phyloP scores from a whole-genome alignment of 2,888 invertebrate species.

The Tiphia femorata region DNA sequence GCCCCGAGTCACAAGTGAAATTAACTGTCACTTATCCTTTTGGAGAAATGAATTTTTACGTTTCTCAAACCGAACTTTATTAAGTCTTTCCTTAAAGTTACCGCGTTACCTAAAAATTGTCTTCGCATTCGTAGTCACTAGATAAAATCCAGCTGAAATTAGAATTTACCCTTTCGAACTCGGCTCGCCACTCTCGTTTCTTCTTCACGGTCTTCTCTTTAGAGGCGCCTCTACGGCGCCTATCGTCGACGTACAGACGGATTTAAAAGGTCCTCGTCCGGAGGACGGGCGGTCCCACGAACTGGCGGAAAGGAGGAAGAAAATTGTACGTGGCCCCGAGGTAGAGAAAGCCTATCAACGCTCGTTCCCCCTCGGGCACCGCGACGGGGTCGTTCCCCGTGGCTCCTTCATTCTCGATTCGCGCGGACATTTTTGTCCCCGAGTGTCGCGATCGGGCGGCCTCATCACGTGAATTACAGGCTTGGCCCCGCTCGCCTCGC shows the following conservation, averaged over 20 bases:
- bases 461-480: constrained; percentile 68
- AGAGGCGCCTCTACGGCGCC: background rate
- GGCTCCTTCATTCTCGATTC: constrained; percentile 51
- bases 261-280: constrained; percentile 6
- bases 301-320: constrained; percentile 3
- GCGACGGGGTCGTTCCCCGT: constrained; percentile 47
- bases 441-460: constrained; percentile 67
- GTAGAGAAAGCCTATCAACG: constrained; percentile 42
- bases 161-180: too few species aligned
- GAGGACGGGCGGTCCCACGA: background rate
- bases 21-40: too few species aligned
- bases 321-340: constrained; percentile 10
- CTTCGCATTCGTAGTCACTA: constrained; percentile 12
- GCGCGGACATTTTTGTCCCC: constrained; percentile 58
- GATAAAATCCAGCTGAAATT: too few species aligned
- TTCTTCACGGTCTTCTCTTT: too few species aligned
- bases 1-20: too few species aligned
- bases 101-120: too few species aligned
- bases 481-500: constrained; percentile 56
- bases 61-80: too few species aligned
- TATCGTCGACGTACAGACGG: background rate
- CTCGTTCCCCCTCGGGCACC: constrained; percentile 25
- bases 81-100: too few species aligned
- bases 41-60: too few species aligned
- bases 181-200: too few species aligned